These are phyloP conservation scores for Dipodomys merriami DNA, from an alignment of 2,113 vertebrate genomes.

Conservation along the genomic window DNA sequence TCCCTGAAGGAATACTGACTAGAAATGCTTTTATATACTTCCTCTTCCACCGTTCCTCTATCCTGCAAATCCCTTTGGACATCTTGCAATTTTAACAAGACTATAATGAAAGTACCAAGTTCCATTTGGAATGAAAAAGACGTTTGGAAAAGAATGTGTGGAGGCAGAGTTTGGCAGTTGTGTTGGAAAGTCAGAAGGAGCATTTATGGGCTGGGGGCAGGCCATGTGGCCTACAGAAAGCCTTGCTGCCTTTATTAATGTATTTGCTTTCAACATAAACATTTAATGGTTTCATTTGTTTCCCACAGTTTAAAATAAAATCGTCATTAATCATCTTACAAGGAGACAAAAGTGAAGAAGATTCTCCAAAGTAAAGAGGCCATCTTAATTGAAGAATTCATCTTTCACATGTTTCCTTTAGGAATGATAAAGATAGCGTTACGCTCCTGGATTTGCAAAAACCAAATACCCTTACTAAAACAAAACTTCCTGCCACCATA, in stretches of 20 bases:
- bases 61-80: constrained; percentile 58
- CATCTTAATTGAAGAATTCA: constrained; percentile 23
- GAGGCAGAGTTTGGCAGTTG: constrained; percentile 69
- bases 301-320: constrained; percentile 72
- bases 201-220: constrained; percentile 65
- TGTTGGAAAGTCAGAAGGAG: constrained; percentile 68
- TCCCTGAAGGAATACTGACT: constrained; percentile 65
- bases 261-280: constrained; percentile 63
- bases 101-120: constrained; percentile 66
- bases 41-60: constrained; percentile 52
- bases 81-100: constrained; percentile 68
- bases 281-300: constrained; percentile 64
- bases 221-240: constrained; percentile 52
- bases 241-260: constrained; percentile 60
- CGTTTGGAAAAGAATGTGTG: constrained; percentile 72
- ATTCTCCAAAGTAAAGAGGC: constrained; percentile 36
- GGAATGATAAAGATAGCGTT: constrained; percentile 49
- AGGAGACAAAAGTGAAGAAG: constrained; percentile 51
- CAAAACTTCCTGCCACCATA: neutral
- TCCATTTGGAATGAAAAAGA: constrained; percentile 66
- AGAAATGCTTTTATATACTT: constrained; percentile 65
- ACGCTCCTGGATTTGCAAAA: constrained; percentile 40
- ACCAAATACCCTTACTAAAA: constrained; percentile 24
- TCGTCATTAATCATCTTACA: constrained; percentile 58
- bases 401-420: constrained; percentile 56